phyloP scores from a whole-genome alignment of 1,140 invertebrate species.

The Nebria ingens region DNA sequence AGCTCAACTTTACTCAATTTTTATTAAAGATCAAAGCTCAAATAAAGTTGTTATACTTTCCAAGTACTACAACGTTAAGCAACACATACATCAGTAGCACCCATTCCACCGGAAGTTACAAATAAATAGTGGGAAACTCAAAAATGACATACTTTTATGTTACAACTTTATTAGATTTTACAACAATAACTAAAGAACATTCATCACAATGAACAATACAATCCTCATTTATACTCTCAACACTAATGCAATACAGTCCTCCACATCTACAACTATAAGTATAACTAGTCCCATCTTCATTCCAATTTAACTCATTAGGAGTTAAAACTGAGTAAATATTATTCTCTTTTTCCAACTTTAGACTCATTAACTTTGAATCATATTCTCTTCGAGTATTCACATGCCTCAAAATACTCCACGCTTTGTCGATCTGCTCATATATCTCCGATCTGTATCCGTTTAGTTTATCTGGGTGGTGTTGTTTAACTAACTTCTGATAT shows the following conservation, averaged over 20 bases:
- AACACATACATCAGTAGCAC: no score
- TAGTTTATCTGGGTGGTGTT: conserved; percentile 54
- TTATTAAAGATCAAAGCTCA: no score
- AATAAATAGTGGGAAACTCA: conserved; percentile 5
- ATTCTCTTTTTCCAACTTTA: conserved; percentile 38
- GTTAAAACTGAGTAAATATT: conserved; percentile 46
- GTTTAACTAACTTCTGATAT: conserved; percentile 47
- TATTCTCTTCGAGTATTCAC: conserved; percentile 43
- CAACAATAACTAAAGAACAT: conserved; percentile 51
- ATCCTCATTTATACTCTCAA: conserved; percentile 34
- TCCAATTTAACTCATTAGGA: conserved; percentile 38
- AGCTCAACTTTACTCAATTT: no score
- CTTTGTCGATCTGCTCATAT: conserved; percentile 47
- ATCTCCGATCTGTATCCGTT: conserved; percentile 19
- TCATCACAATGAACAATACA: conserved; percentile 48
- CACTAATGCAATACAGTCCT: conserved; percentile 42
- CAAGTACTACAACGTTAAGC: no score
- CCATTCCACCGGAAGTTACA: no score
- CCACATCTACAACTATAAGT: conserved; percentile 54
- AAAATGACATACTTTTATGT: neutral
- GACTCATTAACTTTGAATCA: conserved; percentile 41
- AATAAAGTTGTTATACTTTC: no score
- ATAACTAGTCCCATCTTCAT: conserved; percentile 32
- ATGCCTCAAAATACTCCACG: conserved; percentile 50
- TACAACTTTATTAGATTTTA: conserved; percentile 34